Evolutionary conservation across 2,113 vertebrate species (phyloP), one percentile per base, ranked within the genome.

Genomic region (Trematocara nigrifrons): DNA sequence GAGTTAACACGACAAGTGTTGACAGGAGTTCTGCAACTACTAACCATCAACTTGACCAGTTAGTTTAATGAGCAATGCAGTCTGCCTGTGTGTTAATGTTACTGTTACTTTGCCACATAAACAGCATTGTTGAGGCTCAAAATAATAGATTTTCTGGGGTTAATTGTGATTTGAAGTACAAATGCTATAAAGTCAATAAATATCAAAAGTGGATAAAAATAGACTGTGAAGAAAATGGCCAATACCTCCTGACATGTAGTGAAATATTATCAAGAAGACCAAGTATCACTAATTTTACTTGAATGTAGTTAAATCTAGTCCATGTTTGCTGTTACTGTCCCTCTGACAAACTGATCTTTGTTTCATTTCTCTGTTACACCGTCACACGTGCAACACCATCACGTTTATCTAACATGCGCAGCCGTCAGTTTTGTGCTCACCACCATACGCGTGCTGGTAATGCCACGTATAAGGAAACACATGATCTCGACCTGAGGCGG

Each of bases 321-420:
- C 5, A 0, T 61, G 57, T 61, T 33, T 61, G 57, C 57, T 33
- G 29, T 0, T 61, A 18, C 29, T 33, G 57, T 4, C 29, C 29
- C 31, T 8, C 54, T 15, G 26, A 31, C 26, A 57, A 9, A 31
- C 29, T 33, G 29, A 33, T 61, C 57, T 59, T 33, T 59, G 29
- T 26, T 56, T 51, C 16, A 0, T 18, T 51, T 26, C 11, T 56
- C 22, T 0, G 20, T 56, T 4, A 13, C 53, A 56, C 22, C 4
- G 6, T 59, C 56, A 61, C 29, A 18, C 57, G 6, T 33, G 57
- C 57, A 18, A 61, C 57, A 15, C 42, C 42, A 18, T 33, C 29
- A 3, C 3, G 3, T 18, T 33, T 61, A 61, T 35, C 57, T 18
- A 10, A 61, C 15, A 4, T 10, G 29, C 1, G 8, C 57, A 33